Base-by-base conservation (phyloP, 2,888 invertebrate genomes). In the Limnephilus auricula region DNA sequence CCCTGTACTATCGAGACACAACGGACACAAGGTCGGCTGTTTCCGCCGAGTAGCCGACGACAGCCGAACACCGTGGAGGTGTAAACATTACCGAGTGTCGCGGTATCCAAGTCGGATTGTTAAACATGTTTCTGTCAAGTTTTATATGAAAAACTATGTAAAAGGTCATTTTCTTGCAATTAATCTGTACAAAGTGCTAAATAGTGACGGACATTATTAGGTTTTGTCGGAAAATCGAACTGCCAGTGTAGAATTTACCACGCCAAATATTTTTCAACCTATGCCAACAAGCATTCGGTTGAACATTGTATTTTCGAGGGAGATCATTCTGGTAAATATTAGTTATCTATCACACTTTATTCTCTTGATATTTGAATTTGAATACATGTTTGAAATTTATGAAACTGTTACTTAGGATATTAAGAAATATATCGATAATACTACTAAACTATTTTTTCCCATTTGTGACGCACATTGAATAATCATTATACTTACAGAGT, bases 21-120 rank as follows among this genome's bases (percentile, higher is more conserved):
- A 92, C 93, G 92, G 93, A 93, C 92, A 93, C 93, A 93, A 93
- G 79, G 93, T 94, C 94, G 94, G 94, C 83, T 89, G 34, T 91
- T 92, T 93, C 93, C 94, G 94, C 90, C 91, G 89, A 90, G 84
- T 80, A 89, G 94, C 94, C 94, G 93, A 91, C 40, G 79, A 50
- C 85, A 87, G 91, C 93, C 93, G 94, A 91, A 90, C 91, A 83
- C 40, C 91, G 91, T 91, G 93, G 90, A 94, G 93, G 94, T 94
- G 94, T 94, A 94, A 94, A 94, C 93, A 94, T 92, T 94, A 92
- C 90, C 88, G 86, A 82, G 91, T 90, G 79, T 89, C 87, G 90
- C 89, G 79, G 84, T 91, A 89, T 79, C 90, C 91, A 78, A 89
- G 89, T 87, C 92, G 91, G 92, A 82, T 90, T 88, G 40, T 50